Evolutionary conservation across 2,888 invertebrate species (phyloP).

Genomic region (Dryomyza anilis): DNA sequence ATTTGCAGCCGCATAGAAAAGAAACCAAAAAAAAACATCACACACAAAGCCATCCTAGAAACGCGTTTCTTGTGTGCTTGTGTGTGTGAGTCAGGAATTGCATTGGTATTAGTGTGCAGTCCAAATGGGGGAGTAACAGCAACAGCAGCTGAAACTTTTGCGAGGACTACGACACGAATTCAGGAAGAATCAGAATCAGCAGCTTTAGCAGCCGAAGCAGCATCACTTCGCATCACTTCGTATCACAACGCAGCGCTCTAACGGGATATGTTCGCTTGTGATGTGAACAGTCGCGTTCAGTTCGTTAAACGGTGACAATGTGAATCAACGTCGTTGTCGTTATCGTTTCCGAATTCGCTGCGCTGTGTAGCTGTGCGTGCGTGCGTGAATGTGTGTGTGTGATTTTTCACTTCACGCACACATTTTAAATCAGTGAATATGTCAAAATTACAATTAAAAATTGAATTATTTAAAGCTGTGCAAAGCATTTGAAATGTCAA

Average conservation of each 20-base stretch:
- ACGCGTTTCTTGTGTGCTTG: conserved; percentile 19
- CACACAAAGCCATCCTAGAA: conserved; percentile 1
- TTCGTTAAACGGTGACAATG: conserved; percentile 6
- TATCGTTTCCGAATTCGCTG: background rate
- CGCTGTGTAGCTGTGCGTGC: background rate
- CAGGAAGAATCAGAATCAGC: background rate
- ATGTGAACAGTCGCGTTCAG: conserved; percentile 12
- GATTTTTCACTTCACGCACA: too few species aligned
- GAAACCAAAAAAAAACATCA: background rate
- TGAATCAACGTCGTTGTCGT: background rate
- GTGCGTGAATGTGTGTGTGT: background rate
- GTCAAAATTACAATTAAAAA: too few species aligned
- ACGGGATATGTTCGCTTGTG: background rate
- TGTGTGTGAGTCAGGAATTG: background rate
- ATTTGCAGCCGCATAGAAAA: background rate
- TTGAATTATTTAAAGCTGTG: too few species aligned
- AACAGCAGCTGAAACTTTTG: conserved; percentile 14
- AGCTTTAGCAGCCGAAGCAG: background rate
- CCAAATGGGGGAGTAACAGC: conserved; percentile 1
- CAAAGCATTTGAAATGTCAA: too few species aligned
- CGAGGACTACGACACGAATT: background rate
- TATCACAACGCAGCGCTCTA: background rate
- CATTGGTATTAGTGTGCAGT: too few species aligned
- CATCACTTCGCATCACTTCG: background rate
- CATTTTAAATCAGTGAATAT: too few species aligned